A percentile compares a stretch with the other conserved stretches of the same genome.
phyloP scores from a whole-genome alignment of 1,140 invertebrate species.

The Ostrea edulis region DNA sequence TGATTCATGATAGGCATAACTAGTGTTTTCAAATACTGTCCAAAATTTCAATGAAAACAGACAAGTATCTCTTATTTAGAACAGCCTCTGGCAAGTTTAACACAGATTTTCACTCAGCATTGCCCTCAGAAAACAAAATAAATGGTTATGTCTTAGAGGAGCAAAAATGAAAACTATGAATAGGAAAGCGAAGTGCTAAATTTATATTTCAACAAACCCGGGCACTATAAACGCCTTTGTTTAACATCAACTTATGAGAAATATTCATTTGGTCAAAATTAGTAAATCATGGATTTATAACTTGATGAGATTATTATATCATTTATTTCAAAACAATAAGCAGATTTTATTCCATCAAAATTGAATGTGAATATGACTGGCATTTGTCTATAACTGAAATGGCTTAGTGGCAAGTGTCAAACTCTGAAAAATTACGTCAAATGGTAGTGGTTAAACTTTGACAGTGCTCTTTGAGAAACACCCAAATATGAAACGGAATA shows the following conservation, averaged over 20 bases:
- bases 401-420: neutral
- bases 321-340: too few species aligned
- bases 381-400: neutral
- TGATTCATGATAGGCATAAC: neutral
- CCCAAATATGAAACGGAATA: neutral
- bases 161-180: neutral
- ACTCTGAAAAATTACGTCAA: neutral
- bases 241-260: neutral
- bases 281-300: too few species aligned
- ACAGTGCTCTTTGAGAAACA: neutral
- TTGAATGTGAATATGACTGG: neutral
- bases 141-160: neutral
- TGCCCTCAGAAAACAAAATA: neutral
- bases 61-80: neutral
- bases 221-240: neutral
- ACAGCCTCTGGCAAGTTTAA: constrained; percentile 19
- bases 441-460: neutral
- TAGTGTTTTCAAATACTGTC: constrained; percentile 13
- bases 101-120: constrained; percentile 27
- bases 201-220: neutral
- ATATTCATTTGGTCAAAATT: neutral
- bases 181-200: constrained; percentile 11
- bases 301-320: too few species aligned
- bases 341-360: neutral
- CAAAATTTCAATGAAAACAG: constrained; percentile 31